phyloP scores from a whole-genome alignment of 2,113 vertebrate species.

The Lamprotornis superbus region DNA sequence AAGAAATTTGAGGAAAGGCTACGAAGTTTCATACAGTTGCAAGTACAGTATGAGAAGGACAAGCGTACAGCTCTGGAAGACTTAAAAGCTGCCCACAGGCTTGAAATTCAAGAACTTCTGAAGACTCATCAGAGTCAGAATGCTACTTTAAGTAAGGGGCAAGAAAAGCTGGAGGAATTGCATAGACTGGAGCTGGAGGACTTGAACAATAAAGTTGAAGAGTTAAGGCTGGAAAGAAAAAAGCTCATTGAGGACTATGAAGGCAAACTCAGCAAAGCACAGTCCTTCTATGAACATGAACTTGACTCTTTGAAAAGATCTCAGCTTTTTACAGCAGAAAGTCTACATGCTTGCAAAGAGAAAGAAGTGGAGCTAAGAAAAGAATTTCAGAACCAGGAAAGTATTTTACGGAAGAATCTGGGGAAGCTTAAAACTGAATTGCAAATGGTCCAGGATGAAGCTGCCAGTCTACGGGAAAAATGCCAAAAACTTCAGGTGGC shows the following conservation, averaged over 20 bases:
- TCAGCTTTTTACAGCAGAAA: constrained; percentile 94
- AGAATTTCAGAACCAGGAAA: constrained; percentile 95
- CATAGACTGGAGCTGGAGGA: constrained; percentile 88
- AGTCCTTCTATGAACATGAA: constrained; percentile 93
- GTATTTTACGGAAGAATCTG: constrained; percentile 87
- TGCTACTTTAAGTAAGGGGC: constrained; percentile 86
- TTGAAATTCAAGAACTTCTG: constrained; percentile 91
- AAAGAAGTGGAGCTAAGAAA: constrained; percentile 91
- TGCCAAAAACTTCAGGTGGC: constrained; percentile 89
- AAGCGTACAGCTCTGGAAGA: constrained; percentile 88
- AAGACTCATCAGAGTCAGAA: constrained; percentile 90
- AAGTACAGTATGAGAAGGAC: constrained; percentile 92
- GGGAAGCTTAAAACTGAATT: constrained; percentile 85
- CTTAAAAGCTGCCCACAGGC: constrained; percentile 82
- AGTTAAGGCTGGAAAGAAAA: constrained; percentile 89
- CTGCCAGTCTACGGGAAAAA: constrained; percentile 86
- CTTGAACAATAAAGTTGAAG: constrained; percentile 84
- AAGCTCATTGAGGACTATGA: constrained; percentile 94
- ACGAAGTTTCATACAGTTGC: constrained; percentile 86
- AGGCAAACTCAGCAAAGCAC: constrained; percentile 94
- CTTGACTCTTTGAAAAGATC: constrained; percentile 96
- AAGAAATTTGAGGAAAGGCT: constrained; percentile 94
- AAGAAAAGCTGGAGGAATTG: constrained; percentile 88
- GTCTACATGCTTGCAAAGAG: constrained; percentile 91
- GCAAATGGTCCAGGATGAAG: constrained; percentile 90